These are phyloP conservation scores for Heteromyza rotundicornis DNA, from an alignment of 2,888 invertebrate genomes.

Conservation along the genomic window DNA sequence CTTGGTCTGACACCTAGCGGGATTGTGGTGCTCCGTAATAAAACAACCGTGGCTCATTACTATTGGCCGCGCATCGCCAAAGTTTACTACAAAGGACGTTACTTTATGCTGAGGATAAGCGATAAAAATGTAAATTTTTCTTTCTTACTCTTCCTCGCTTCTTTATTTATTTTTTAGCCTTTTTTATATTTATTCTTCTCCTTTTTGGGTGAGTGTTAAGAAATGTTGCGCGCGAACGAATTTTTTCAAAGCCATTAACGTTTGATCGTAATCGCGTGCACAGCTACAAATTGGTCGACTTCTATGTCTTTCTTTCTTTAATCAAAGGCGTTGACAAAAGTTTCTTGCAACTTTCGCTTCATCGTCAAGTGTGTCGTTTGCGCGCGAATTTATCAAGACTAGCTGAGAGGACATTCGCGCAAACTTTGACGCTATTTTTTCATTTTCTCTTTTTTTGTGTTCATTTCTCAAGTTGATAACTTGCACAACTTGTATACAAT, in stretches of 20 bases:
- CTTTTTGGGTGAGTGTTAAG: no score
- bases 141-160: neutral
- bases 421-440: no score
- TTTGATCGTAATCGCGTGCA: neutral
- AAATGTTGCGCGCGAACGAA: no score
- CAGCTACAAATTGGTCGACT: neutral
- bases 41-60: constrained; percentile 96
- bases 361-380: no score
- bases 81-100: constrained; percentile 94
- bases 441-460: no score
- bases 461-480: no score
- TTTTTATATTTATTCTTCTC: constrained; percentile 26
- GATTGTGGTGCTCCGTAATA: constrained; percentile 91
- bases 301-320: no score
- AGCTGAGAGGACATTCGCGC: no score
- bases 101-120: constrained; percentile 94
- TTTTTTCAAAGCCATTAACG: constrained; percentile 5
- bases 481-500: no score
- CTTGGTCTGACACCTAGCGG: constrained; percentile 95
- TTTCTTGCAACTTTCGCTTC: no score
- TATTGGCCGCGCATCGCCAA: constrained; percentile 98
- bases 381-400: no score
- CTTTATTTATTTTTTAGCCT: constrained; percentile 20
- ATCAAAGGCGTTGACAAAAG: no score
- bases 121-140: constrained; percentile 87